A percentile compares a stretch with the other conserved stretches of the same genome.
phyloP scores from a whole-genome alignment of 1,140 invertebrate genomes.

The Acyrthosiphon pisum region DNA sequence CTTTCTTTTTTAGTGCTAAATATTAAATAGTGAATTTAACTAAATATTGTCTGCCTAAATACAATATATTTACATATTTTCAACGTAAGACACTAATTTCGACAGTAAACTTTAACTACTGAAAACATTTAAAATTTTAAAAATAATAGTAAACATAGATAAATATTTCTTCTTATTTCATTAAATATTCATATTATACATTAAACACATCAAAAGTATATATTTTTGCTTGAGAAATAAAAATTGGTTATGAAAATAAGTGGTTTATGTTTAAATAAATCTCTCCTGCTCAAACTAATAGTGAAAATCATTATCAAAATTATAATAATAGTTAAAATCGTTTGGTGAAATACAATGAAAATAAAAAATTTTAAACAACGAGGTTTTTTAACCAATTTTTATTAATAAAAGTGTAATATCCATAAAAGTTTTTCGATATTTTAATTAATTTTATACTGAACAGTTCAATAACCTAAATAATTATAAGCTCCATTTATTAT shows the following conservation, averaged over 20 bases:
- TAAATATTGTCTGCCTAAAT: too few relatives aligned
- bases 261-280: neutral
- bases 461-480: neutral
- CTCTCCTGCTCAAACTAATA: too few relatives aligned
- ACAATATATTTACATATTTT: too few relatives aligned
- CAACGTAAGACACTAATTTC: too few relatives aligned
- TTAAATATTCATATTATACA: too few relatives aligned
- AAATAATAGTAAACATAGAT: neutral
- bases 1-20: too few relatives aligned
- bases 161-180: too few relatives aligned
- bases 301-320: neutral
- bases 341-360: neutral
- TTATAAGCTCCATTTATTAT: neutral
- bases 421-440: neutral
- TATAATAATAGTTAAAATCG: neutral
- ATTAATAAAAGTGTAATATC: neutral
- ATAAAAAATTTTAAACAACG: neutral
- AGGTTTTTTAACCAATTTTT: neutral
- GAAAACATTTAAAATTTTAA: neutral
- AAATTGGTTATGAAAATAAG: neutral
- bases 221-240: too few relatives aligned
- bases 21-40: too few relatives aligned
- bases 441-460: neutral
- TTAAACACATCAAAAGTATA: too few relatives aligned
- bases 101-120: neutral